These are phyloP conservation scores for Carapus acus DNA, from an alignment of 2,797 vertebrate genomes.

Conservation along the genomic window DNA sequence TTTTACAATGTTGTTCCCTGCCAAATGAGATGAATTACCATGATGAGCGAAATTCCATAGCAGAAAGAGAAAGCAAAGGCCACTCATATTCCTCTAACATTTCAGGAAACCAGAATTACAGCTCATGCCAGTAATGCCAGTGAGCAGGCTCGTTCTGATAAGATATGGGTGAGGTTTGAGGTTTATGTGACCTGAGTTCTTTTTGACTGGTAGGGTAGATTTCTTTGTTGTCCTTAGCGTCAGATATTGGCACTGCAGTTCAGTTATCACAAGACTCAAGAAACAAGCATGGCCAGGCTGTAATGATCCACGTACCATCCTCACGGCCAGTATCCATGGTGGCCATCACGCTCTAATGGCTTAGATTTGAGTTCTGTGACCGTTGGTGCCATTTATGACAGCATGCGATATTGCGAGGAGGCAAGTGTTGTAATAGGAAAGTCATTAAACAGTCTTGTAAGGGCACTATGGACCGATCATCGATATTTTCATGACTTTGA, in stretches of 20 bases:
- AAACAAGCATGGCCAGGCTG: no score
- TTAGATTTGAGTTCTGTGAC: background rate
- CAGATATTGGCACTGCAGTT: no score
- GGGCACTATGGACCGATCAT: slow-evolving; percentile 4
- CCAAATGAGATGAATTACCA: no score
- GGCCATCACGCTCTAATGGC: background rate
- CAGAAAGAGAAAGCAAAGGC: no score
- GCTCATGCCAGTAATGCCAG: slow-evolving; percentile 29
- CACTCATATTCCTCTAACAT: background rate
- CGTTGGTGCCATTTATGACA: background rate
- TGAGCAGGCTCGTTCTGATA: slow-evolving; percentile 35
- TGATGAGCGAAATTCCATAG: no score
- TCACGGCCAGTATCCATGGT: no score
- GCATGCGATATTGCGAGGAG: background rate
- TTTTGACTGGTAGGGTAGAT: slow-evolving; percentile 2
- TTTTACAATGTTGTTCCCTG: no score
- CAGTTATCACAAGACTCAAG: no score
- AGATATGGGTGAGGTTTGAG: slow-evolving; percentile 34
- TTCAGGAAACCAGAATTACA: slow-evolving; percentile 32
- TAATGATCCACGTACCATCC: no score
- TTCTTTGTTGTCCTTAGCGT: no score
- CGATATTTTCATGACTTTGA: background rate
- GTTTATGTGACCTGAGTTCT: slow-evolving; percentile 21
- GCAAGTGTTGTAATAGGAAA: background rate
- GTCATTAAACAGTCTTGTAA: background rate